Evolutionary conservation across 2,113 vertebrate genomes (phyloP).

Genomic region (Phylloscopus trochiloides): DNA sequence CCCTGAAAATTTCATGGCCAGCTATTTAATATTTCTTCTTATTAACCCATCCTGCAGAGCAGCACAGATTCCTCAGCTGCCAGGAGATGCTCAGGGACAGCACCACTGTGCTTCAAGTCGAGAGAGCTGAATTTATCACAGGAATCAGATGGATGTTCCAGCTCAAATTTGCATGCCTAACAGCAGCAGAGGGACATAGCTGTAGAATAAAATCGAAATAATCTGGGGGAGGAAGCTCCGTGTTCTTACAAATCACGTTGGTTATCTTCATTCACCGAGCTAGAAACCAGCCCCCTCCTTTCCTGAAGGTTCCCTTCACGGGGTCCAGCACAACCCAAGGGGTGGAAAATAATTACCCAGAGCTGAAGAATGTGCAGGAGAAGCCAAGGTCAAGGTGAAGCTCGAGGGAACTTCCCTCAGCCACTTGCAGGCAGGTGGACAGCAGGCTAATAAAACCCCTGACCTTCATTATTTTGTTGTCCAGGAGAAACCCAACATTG

Average conservation of each 20-base stretch:
- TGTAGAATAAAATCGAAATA: background rate
- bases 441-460: background rate
- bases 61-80: background rate
- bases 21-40: background rate
- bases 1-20: background rate
- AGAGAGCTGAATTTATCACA: background rate
- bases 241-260: background rate
- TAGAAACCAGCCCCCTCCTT: background rate
- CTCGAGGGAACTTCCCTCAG: conserved; percentile 20
- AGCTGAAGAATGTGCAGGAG: conserved; percentile 26
- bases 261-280: conserved; percentile 24
- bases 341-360: conserved; percentile 34
- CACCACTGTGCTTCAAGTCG: background rate
- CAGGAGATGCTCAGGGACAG: background rate
- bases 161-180: background rate
- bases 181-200: background rate
- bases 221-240: background rate
- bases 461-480: background rate
- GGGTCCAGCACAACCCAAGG: background rate
- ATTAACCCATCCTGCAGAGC: background rate
- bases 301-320: background rate
- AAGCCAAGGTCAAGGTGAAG: conserved; percentile 33
- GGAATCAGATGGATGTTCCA: background rate
- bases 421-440: background rate
- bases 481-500: background rate